These are phyloP conservation scores for Atta cephalotes DNA, from an alignment of 1,140 invertebrate genomes.

Conservation along the genomic window DNA sequence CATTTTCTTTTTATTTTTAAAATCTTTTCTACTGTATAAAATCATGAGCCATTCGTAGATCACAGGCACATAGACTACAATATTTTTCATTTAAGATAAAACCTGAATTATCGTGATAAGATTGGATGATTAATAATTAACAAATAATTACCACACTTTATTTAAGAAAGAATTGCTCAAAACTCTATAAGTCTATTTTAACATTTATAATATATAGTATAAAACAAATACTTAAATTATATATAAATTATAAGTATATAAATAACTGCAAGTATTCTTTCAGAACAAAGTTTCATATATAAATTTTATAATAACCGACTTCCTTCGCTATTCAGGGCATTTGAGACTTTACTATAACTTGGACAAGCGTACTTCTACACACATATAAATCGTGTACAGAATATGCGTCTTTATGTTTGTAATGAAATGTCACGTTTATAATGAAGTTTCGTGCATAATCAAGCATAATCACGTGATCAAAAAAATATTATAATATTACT, in stretches of 20 bases:
- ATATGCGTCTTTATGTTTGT: background rate
- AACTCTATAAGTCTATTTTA: too few species aligned
- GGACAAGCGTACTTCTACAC: constrained; percentile 4
- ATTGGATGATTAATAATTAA: too few species aligned
- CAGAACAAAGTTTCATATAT: background rate
- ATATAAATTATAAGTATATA: background rate
- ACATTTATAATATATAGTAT: background rate
- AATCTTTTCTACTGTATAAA: background rate
- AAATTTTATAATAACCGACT: constrained; percentile 9
- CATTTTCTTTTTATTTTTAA: background rate
- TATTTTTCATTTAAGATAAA: background rate
- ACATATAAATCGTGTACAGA: background rate
- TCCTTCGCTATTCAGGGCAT: background rate
- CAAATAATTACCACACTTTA: too few species aligned
- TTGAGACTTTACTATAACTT: constrained; percentile 24
- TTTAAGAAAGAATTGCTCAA: too few species aligned
- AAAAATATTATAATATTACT: background rate
- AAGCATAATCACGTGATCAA: background rate
- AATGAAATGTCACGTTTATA: constrained; percentile 8
- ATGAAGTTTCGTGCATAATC: background rate
- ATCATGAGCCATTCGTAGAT: background rate
- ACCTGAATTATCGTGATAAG: too few species aligned
- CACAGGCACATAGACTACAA: too few species aligned
- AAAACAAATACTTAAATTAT: constrained; percentile 3
- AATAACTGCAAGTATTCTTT: constrained; percentile 32